Base-by-base conservation (phyloP, 92 coral and sea anemone species). In the Diadumene lineata region DNA sequence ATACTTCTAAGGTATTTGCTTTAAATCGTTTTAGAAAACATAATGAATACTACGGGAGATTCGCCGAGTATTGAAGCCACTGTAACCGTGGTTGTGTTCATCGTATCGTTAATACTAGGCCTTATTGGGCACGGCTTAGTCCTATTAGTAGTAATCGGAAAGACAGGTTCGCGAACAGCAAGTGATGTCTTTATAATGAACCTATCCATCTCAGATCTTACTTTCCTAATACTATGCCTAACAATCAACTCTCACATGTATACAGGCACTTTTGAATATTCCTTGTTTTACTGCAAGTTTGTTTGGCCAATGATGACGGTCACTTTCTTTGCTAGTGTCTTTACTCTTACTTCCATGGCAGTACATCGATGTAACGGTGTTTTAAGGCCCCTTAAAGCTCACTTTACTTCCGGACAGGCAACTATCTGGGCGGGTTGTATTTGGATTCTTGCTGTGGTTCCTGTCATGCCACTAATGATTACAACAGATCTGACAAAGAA, bases 101-200 rank as follows among this genome's bases (percentile, higher is more conserved):
- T 58, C 9, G 23, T 78, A 15, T 27, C 75, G 3, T 65, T 84
- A 7, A 30, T 79, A 2, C 69, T 84, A 26, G 89, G 89, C 16
- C 56, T 84, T 23, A 70, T 61, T 53, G 89, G 89, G 11, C 81
- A 84, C 65, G 72, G 74, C 21, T 64, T 84, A 13, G 89, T 84
- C 7, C 56, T 84, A 26, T n/a, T 79, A 25, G 84, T 81, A 38
- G 78, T 84, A n/a, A 53, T 78, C 24, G 77, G 81, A n/a, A 84
- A 84, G 51, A 68, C 60, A 31, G 56, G 76, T 21, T 23, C 66
- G 43, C 77, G 77, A 7, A 84, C 78, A 19, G 89, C 77, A 21
- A 84, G 82, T 57, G 89, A 84, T 67, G 60, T 68, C 33, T 79
- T 84, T 24, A 84, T 84, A 11, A 31, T 84, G 69, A 84, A 84